Conservation (phyloP, 2,797 vertebrate species). For the Chaenodraco wilsoni region DNA sequence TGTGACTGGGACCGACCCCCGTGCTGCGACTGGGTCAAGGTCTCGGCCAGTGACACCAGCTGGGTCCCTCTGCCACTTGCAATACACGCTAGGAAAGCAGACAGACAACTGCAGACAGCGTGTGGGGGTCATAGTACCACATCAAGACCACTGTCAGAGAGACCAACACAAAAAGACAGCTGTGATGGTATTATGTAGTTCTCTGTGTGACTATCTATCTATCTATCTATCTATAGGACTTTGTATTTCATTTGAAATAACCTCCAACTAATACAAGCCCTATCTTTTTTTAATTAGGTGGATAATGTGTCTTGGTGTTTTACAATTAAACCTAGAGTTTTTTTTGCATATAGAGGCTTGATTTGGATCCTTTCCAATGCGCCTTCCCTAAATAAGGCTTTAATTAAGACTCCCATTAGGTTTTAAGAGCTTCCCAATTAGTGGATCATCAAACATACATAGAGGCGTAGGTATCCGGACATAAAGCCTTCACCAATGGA, state of each 20-base stretch:
- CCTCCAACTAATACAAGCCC: slow-evolving; percentile 34
- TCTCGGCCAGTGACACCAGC: slow-evolving; percentile 69
- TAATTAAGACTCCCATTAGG: slow-evolving; percentile 51
- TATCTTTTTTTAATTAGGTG: slow-evolving; percentile 54
- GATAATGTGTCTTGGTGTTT: slow-evolving; percentile 41
- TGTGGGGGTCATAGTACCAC: slow-evolving; percentile 11
- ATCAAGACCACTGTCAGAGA: neutral
- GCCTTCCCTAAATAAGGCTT: slow-evolving; percentile 44
- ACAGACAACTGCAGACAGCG: slow-evolving; percentile 32
- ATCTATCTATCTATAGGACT: neutral
- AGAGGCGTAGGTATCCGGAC: slow-evolving; percentile 21
- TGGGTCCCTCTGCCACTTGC: slow-evolving; percentile 69
- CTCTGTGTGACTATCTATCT: neutral
- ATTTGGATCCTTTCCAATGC: slow-evolving; percentile 45
- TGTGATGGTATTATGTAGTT: neutral
- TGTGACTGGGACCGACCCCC: slow-evolving; percentile 63
- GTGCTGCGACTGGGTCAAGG: slow-evolving; percentile 65
- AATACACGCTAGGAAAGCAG: slow-evolving; percentile 42
- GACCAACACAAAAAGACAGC: neutral
- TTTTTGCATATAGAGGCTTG: slow-evolving; percentile 46
- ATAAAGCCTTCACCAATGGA: neutral
- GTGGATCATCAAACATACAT: slow-evolving; percentile 23
- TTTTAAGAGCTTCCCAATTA: slow-evolving; percentile 35
- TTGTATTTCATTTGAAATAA: slow-evolving; percentile 37
- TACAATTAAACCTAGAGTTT: slow-evolving; percentile 30